phyloP scores from a whole-genome alignment of 1,140 invertebrate genomes.

The Drosophila repleta region DNA sequence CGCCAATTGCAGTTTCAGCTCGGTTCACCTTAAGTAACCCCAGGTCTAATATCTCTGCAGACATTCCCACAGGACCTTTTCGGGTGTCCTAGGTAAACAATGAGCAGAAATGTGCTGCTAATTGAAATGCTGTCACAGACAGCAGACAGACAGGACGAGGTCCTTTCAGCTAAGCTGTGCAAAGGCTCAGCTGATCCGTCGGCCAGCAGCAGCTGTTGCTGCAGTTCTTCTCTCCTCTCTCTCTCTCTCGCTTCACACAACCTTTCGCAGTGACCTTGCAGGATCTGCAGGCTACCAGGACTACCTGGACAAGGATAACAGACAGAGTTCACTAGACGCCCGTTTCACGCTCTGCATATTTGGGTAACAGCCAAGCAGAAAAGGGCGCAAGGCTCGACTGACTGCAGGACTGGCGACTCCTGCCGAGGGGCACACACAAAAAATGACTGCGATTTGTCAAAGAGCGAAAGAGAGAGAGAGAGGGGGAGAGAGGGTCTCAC shows the following conservation, averaged over 20 bases:
- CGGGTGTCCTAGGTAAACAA: constrained; percentile 3
- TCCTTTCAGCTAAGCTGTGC: constrained; percentile 31
- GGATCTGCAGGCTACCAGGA: constrained; percentile 15
- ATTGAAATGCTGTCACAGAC: constrained; percentile 12
- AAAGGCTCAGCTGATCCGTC: constrained; percentile 53
- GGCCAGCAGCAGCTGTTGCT: constrained; percentile 35
- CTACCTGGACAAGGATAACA: constrained; percentile 47
- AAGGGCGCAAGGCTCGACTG: constrained; percentile 49
- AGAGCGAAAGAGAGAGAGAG: not conserved
- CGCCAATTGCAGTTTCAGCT: no score
- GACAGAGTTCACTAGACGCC: constrained; percentile 17
- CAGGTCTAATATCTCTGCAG: not conserved
- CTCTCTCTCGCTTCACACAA: constrained; percentile 14
- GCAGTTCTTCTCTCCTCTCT: not conserved
- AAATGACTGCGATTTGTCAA: constrained; percentile 36
- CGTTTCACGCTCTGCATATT: constrained; percentile 70
- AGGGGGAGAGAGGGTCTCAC: not conserved
- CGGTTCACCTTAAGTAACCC: not conserved
- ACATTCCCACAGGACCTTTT: not conserved
- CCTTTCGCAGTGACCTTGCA: constrained; percentile 34
- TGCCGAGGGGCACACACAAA: constrained; percentile 5
- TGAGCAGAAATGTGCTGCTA: not conserved
- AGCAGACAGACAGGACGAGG: not conserved
- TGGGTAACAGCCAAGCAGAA: constrained; percentile 68
- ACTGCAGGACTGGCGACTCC: constrained; percentile 25